Conservation (phyloP, 92 coral and sea anemone species). For the Nematostella vectensis region DNA sequence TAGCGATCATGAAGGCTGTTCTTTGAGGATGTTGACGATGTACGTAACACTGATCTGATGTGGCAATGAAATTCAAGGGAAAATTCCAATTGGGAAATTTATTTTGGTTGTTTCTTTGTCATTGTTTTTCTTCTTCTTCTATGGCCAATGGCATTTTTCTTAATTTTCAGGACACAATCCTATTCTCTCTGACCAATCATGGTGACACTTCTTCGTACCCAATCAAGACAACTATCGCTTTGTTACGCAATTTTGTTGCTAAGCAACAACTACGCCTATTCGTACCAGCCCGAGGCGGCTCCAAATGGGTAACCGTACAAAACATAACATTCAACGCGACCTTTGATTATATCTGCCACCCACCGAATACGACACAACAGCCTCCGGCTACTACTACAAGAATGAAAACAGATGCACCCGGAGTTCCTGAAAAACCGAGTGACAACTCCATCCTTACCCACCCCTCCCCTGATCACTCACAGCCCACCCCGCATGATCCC, state of each 20-base stretch:
- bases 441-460: neutral
- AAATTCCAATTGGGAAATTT: too few species aligned
- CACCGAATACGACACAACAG: too few species aligned
- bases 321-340: neutral
- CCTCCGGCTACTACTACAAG: neutral
- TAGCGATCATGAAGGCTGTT: too few species aligned
- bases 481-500: neutral
- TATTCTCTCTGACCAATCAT: neutral
- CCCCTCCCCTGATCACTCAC: conserved; percentile 2
- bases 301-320: neutral
- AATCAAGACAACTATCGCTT: neutral
- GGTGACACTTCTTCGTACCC: neutral
- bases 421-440: neutral
- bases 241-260: neutral
- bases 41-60: too few species aligned
- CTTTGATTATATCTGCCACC: conserved; percentile 7
- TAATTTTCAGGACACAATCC: neutral
- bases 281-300: neutral
- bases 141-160: neutral
- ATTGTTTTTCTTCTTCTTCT: too few species aligned
- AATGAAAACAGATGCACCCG: neutral
- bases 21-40: too few species aligned
- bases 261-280: neutral
- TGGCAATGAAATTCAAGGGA: too few species aligned
- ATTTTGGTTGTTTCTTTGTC: too few species aligned